These are phyloP conservation scores for Schrankia costaestrigalis DNA, from an alignment of 2,888 invertebrate genomes.

Conservation along the genomic window DNA sequence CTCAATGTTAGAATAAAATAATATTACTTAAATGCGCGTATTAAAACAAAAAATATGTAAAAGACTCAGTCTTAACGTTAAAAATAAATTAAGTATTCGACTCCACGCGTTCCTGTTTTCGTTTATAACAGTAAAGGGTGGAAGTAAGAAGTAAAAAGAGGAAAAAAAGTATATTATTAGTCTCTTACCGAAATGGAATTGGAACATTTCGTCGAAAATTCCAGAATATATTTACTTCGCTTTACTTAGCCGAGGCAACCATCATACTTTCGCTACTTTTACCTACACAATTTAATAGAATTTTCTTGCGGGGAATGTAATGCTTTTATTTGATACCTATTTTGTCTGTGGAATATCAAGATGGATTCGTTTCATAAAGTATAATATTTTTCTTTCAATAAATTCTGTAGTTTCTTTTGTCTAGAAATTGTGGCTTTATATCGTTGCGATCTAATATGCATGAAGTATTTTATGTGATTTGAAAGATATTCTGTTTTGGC, in stretches of 20 bases:
- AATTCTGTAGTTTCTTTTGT: too few species aligned
- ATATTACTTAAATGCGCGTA: neutral
- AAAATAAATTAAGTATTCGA: conserved; percentile 26
- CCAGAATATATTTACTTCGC: conserved; percentile 76
- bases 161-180: conserved; percentile 79
- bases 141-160: conserved; percentile 79
- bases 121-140: conserved; percentile 78
- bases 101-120: conserved; percentile 56
- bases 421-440: too few species aligned
- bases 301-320: conserved; percentile 55
- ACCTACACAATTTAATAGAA: conserved; percentile 68
- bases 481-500: too few species aligned
- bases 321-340: conserved; percentile 44
- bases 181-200: conserved; percentile 81
- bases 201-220: conserved; percentile 78
- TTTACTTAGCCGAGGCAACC: conserved; percentile 71
- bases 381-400: too few species aligned
- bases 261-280: conserved; percentile 73
- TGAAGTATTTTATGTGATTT: too few species aligned
- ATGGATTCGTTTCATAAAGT: too few species aligned
- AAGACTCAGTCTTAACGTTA: conserved; percentile 3
- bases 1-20: neutral
- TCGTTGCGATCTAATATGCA: too few species aligned
- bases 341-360: conserved; percentile 27
- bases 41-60: conserved; percentile 13